Conservation (phyloP, 2,113 vertebrate species). For the Sturnira hondurensis region DNA sequence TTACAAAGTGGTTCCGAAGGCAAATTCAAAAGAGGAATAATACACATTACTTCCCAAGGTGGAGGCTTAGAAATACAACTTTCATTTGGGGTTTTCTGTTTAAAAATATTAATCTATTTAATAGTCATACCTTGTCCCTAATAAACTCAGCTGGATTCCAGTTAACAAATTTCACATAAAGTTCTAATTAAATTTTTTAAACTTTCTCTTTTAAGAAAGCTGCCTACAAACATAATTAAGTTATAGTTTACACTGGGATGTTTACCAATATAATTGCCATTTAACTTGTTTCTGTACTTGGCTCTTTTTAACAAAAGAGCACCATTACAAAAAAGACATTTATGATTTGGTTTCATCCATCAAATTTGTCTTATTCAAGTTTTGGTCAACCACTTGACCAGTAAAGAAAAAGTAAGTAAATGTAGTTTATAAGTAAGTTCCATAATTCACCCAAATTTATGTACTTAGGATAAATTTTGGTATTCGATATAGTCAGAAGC, state of each 20-base stretch:
- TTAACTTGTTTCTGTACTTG: not conserved
- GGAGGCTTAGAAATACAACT: not conserved
- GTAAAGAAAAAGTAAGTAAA: not conserved
- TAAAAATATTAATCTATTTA: not conserved
- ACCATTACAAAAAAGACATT: not conserved
- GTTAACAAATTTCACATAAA: constrained; percentile 37
- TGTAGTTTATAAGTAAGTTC: not conserved
- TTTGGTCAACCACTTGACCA: not conserved
- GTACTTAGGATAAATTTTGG: not conserved
- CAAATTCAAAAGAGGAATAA: not conserved
- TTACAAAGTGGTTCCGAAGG: not conserved
- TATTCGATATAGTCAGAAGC: constrained; percentile 14
- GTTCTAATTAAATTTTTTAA: constrained; percentile 15
- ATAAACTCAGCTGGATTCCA: constrained; percentile 38
- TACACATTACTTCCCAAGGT: not conserved
- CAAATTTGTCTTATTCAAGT: not conserved
- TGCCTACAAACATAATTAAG: not conserved
- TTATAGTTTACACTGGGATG: not conserved
- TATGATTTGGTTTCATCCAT: constrained; percentile 4
- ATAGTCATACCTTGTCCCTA: constrained; percentile 1
- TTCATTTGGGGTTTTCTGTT: not conserved
- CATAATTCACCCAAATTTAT: constrained; percentile 2
- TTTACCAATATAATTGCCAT: not conserved
- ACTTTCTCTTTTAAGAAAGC: not conserved
- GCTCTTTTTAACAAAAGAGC: no score